Conservation (phyloP, 2,113 vertebrate genomes). For the Illadopsis cleaveri region DNA sequence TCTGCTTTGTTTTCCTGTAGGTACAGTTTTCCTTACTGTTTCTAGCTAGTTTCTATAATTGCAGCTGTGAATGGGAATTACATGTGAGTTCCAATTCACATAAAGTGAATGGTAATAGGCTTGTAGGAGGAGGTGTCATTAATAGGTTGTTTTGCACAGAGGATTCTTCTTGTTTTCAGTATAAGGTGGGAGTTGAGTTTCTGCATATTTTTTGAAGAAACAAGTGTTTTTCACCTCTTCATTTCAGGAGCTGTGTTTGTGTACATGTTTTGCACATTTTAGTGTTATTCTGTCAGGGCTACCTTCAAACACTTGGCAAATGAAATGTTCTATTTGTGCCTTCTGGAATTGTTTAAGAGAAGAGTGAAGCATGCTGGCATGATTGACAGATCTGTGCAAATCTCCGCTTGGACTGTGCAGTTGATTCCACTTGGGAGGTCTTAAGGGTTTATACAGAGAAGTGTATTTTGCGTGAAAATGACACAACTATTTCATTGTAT, state of each 20-base stretch:
- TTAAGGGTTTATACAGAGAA: not conserved
- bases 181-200: not conserved
- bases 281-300: not conserved
- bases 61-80: not conserved
- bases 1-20: not conserved
- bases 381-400: not conserved
- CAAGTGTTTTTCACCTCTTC: not conserved
- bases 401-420: not conserved
- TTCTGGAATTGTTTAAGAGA: not conserved
- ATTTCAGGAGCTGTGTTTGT: not conserved
- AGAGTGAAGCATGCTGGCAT: not conserved
- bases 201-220: not conserved
- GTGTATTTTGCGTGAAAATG: not conserved
- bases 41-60: not conserved
- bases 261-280: not conserved
- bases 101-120: not conserved
- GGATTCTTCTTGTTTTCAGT: not conserved
- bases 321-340: not conserved
- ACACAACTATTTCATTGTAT: not conserved
- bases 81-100: not conserved
- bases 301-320: not conserved
- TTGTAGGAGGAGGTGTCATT: not conserved
- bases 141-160: not conserved
- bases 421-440: not conserved
- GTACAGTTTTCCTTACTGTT: not conserved